Base-by-base conservation (phyloP, 2,113 vertebrate species). In the Nannobrachium achirus region DNA sequence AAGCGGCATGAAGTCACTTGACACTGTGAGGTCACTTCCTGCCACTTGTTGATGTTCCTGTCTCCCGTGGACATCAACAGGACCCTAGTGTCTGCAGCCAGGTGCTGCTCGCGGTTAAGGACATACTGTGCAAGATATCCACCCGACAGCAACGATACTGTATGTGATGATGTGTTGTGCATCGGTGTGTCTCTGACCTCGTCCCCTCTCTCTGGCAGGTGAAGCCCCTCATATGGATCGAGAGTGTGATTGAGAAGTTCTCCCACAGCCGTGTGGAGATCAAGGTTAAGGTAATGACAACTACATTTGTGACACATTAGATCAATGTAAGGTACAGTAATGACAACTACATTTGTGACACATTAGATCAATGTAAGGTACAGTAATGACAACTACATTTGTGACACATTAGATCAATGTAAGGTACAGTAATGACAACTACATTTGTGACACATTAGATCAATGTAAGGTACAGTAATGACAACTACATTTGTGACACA, bases 291-390 rank as follows among this genome's bases (percentile, higher is more conserved):
- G 93, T 94, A 88, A 85, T 65, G 71, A 79, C 44, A 25, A 80
- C 25, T 5, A 33, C 25, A 33, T 33, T 33, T 33, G 75, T 46
- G 56, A 79, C 63, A 56, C 67, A n/a, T n/a, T n/a, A 94, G 87
- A 94, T 94, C 89, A 94, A 94, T 90, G 92, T 94, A 57, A 94
- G 93, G 93, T n/a, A n/a, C n/a, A n/a, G 93, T 94, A 88, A 85
- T 65, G 71, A 79, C 44, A 25, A 80, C 25, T 5, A 33, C 25
- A 33, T 33, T 33, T 33, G 75, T 46, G 56, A 79, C 63, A 56
- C 67, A n/a, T n/a, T n/a, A 94, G 87, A 94, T 94, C 89, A 94
- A 94, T 90, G 92, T 94, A 57, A 94, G 93, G 93, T n/a, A n/a
- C n/a, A n/a, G 93, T 94, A 88, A 85, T 65, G 71, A 79, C 44